These are phyloP conservation scores for Baronia brevicornis DNA, from an alignment of 2,888 invertebrate species.

Conservation along the genomic window DNA sequence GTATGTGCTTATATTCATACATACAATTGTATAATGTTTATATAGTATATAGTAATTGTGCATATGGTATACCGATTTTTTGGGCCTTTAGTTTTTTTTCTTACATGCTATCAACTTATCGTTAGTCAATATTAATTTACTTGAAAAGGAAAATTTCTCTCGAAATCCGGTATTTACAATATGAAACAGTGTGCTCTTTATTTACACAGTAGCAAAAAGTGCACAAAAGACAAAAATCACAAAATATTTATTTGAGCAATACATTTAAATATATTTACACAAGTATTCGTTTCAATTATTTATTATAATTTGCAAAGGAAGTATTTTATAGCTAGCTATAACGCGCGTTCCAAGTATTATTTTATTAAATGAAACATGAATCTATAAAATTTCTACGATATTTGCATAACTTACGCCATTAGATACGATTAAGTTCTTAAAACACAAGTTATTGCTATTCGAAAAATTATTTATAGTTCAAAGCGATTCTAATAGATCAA, in stretches of 20 bases:
- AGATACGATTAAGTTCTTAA: slow-evolving; percentile 13
- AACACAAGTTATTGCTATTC: slow-evolving; percentile 27
- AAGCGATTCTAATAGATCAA: slow-evolving; percentile 20
- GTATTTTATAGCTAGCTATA: background rate
- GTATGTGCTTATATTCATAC: slow-evolving; percentile 46
- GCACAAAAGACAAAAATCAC: slow-evolving; percentile 72
- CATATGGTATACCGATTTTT: slow-evolving; percentile 67
- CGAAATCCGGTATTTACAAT: slow-evolving; percentile 48
- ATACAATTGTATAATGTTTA: slow-evolving; percentile 45
- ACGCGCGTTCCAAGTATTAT: no score
- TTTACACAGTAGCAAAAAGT: slow-evolving; percentile 72
- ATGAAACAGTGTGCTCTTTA: slow-evolving; percentile 41
- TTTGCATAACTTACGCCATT: slow-evolving; percentile 5
- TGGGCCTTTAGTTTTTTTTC: slow-evolving; percentile 61
- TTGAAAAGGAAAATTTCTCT: slow-evolving; percentile 48
- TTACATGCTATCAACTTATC: slow-evolving; percentile 40
- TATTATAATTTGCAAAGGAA: slow-evolving; percentile 16
- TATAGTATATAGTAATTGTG: slow-evolving; percentile 65
- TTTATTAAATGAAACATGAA: no score
- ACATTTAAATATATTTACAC: slow-evolving; percentile 68
- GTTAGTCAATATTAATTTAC: slow-evolving; percentile 28
- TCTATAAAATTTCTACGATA: no score
- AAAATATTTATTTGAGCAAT: slow-evolving; percentile 76
- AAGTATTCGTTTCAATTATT: slow-evolving; percentile 41
- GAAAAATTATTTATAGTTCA: slow-evolving; percentile 26